These are phyloP conservation scores for Blera fallax DNA, from an alignment of 2,888 invertebrate species.

Conservation along the genomic window DNA sequence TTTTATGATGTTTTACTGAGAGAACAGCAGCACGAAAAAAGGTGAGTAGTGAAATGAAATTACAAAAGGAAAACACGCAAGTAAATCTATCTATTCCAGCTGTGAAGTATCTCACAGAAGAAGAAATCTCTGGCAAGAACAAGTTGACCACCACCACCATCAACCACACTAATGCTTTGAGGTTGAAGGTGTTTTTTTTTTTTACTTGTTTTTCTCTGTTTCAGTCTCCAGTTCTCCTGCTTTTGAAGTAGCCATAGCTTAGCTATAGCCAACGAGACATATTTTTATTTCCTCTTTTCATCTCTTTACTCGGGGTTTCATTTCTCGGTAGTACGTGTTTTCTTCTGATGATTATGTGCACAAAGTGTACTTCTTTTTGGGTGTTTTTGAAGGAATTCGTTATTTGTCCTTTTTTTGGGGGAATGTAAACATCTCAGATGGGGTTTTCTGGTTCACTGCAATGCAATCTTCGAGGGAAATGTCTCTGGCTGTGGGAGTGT, in stretches of 20 bases:
- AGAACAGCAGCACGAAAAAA: constrained; percentile 18
- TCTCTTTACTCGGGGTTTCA: constrained; percentile 50
- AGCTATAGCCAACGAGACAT: constrained; percentile 62
- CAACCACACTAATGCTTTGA: constrained; percentile 45
- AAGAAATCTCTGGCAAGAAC: constrained; percentile 42
- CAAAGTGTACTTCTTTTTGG: constrained; percentile 43
- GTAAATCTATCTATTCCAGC: constrained; percentile 52
- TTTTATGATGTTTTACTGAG: constrained; percentile 66
- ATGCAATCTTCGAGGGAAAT: constrained; percentile 46
- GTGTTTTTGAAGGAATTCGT: constrained; percentile 38
- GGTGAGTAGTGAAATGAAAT: constrained; percentile 25
- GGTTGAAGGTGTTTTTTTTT: constrained; percentile 52
- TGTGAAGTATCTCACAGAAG: constrained; percentile 47
- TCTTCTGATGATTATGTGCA: constrained; percentile 55
- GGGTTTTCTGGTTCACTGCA: constrained; percentile 69
- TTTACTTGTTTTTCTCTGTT: constrained; percentile 34
- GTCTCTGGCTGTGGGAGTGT: constrained; percentile 21
- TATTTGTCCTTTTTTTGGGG: constrained; percentile 14
- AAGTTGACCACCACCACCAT: constrained; percentile 44
- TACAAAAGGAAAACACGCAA: constrained; percentile 41
- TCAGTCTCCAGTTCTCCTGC: constrained; percentile 17
- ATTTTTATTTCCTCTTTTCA: constrained; percentile 65
- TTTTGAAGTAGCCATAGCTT: constrained; percentile 8
- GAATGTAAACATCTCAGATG: constrained; percentile 67
- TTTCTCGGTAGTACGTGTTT: constrained; percentile 50